Evolutionary conservation across 1,140 invertebrate species (phyloP), one percentile per base, ranked within the genome.

Genomic region (Papilio dardanus): DNA sequence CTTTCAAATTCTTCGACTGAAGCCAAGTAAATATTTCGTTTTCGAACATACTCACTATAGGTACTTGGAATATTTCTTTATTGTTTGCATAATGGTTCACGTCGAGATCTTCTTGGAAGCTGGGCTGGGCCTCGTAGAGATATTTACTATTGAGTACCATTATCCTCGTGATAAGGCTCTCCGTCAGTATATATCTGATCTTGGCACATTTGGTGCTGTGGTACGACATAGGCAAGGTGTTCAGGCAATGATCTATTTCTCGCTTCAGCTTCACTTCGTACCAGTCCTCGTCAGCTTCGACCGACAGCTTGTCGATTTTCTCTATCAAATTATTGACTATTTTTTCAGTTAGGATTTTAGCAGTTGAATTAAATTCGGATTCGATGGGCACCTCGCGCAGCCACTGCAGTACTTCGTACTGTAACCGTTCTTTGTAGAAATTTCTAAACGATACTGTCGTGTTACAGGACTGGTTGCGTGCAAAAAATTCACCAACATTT

Each of bases 401-500:
- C 71, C 71, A 73, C n/a, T 73, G 71, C 7, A 73, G 50, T 58
- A 73, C 71, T 58, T 73, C 71, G 2, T 73, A 73, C 33, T 58
- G 71, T 31, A 73, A 73, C 16, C 71, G 71, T 33, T 73, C 71
- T 4, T 73, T 73, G 24, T 73, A 73, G 21, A 73, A 21, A 35
- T 73, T 73, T 21, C 37, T 73, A 54, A 73, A 73, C 1, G 71
- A 73, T 10, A 73, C 71, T n/a, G 71, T 73, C 30, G 71, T 73
- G 46, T 73, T 73, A 12, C 71, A 73, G 19, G 71, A 73, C 33
- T 73, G 71, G 1, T 50, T 73, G 16, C 50, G 71, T 21, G 30
- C 50, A 16, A 71, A 10, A 69, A 69, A 37, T 37, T 69, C 35
- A 24, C 33, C 33, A 3, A 69, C 10, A 7, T 69, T n/a, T 69